phyloP scores from a whole-genome alignment of 2,888 invertebrate genomes.

The Latrodectus elegans region DNA sequence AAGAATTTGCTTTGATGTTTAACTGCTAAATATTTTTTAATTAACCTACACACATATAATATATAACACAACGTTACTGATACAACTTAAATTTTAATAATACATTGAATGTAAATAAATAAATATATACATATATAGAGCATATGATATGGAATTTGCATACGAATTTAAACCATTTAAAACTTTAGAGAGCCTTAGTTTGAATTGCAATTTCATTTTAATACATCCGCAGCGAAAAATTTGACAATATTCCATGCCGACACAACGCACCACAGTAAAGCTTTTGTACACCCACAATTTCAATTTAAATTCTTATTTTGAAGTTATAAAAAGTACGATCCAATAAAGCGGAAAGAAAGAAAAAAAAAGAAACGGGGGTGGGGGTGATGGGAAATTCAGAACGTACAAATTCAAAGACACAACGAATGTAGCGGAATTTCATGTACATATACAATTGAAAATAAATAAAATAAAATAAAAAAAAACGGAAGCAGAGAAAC shows the following conservation, averaged over 20 bases:
- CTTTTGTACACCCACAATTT: constrained; percentile 21
- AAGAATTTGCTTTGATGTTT: no score
- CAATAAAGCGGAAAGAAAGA: neutral
- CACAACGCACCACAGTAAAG: neutral
- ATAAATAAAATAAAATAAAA: neutral
- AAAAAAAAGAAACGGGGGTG: neutral
- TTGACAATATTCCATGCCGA: neutral
- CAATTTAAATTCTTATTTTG: constrained; percentile 64
- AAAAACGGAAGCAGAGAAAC: neutral
- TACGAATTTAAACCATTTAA: no score
- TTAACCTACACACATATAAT: no score
- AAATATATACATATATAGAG: no score
- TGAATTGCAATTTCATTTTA: no score
- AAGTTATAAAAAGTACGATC: constrained; percentile 33
- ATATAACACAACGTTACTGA: no score
- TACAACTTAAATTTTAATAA: no score
- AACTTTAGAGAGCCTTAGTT: no score
- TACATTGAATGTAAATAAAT: no score
- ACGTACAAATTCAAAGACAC: constrained; percentile 46
- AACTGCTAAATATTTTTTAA: no score
- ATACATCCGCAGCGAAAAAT: neutral
- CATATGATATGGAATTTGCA: no score
- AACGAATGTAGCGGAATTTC: constrained; percentile 26
- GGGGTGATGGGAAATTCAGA: neutral
- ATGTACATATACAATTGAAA: constrained; percentile 7